Base-by-base conservation (phyloP, 2,797 vertebrate species). In the Rhyacichthys aspro region DNA sequence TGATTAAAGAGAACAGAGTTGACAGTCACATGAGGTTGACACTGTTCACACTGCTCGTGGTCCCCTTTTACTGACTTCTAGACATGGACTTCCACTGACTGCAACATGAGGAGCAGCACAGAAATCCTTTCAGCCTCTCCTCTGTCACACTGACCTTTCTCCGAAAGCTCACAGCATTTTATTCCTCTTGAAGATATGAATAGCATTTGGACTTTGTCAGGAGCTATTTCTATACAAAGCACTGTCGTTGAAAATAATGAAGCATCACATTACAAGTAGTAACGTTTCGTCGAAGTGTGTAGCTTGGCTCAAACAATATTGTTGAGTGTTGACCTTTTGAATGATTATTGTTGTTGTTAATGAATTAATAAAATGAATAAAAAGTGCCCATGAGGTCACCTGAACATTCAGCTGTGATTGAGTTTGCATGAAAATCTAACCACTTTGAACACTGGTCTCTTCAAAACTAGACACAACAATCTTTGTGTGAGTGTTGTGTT, bases 111-210 rank as follows among this genome's bases (percentile, higher is more conserved):
- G 7, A 28, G 18, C 36, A 54, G 72, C 47, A 66, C 54, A 60
- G 32, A 56, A 71, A 56, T 67, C 44, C 23, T 16, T 62, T 52
- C 3, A 14, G 5, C 39, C 53, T 42, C 57, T 54, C 49, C 65
- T 67, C 42, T 75, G 43, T 72, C 41, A 46, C 23, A 37, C 28
- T 68, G 72, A 78, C 62, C 64, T 76, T 76, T 74, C 37, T 63
- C 49, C 61, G 10, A 63, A 18, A 42, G 44, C 50, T 49, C 46
- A 63, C 45, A 59, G 50, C 59, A 53, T 53, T 53, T 18, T 12
- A 39, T 53, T 70, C 32, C 15, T 55, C 17, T 59, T 43, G 1
- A 11, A 68, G 14, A 59, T 38, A 8, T 8, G 3, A 59, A 55
- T 59, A 15, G 1, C 7, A 59, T 45, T 54, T 37, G 37, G 38